Percentiles rank a stretch among this genome's conserved stretches.
These are phyloP conservation scores for Tringa solitaria DNA, from an alignment of 2,113 vertebrate species.

Conservation along the genomic window DNA sequence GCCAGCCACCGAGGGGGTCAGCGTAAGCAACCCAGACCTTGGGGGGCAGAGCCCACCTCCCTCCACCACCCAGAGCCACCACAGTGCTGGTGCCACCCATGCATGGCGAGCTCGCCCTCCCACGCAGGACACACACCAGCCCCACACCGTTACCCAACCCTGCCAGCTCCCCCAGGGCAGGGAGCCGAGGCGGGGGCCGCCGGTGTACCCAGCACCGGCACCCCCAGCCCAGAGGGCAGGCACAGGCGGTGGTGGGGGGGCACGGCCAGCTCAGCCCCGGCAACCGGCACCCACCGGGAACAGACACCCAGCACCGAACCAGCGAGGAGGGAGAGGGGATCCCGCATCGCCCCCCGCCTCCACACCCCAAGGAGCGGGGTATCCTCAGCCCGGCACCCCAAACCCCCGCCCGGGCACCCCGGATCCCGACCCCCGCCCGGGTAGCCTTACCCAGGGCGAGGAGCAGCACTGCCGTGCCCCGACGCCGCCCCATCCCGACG, in stretches of 20 bases:
- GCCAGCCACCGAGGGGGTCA: background rate
- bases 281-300: background rate
- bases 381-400: background rate
- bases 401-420: background rate
- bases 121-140: accelerated
- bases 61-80: accelerated
- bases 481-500: too few species aligned
- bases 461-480: background rate
- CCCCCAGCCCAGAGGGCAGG: background rate
- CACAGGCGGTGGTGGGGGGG: too few species aligned
- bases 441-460: background rate
- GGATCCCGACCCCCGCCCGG: too few species aligned
- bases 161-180: background rate
- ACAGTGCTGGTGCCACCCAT: background rate
- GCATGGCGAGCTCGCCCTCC: accelerated
- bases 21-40: background rate
- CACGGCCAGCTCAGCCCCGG: too few species aligned
- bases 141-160: accelerated
- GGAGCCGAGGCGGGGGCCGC: accelerated
- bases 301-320: accelerated
- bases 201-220: background rate
- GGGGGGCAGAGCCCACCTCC: background rate
- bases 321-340: background rate
- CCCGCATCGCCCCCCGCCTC: too few species aligned
- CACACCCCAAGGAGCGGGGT: background rate